Evolutionary conservation across 2,888 invertebrate species (phyloP), one percentile per base, ranked within the genome.

Genomic region (Stratiomys singularior): DNA sequence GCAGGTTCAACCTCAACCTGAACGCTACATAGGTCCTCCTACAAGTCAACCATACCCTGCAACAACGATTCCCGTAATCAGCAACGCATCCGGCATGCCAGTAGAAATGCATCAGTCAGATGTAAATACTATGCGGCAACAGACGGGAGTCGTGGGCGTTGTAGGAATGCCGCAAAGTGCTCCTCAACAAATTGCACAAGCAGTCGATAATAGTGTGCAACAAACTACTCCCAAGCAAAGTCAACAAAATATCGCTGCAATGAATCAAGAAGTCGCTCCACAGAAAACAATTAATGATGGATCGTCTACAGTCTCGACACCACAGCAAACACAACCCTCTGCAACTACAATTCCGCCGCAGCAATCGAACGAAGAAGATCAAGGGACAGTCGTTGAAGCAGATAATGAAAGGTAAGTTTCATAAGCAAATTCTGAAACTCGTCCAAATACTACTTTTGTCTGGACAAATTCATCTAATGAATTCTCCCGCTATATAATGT

Each of bases 331-430:
- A 88, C 88, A 85, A 88, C 88, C 85, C 88, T 88, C 82, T 85
- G 88, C 83, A 88, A 88, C 79, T 85, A 88, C 56, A 78, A 76
- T 64, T 79, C 63, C 83, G 88, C 88, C 82, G 88, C 89, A 88
- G 88, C 78, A 76, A 52, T 15, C 37, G n/a, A 76, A n/a, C 27
- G 74, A 69, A 7, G 74, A 77, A 88, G 87, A 86, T 83, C 80
- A 89, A 89, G 81, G 88, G 88, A 82, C 88, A 89, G 13, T 89
- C 23, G 7, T 85, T 82, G 86, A 87, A 83, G 84, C 86, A 82
- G 87, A 87, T 84, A 87, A 85, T 86, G 87, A 87, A 86, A 87
- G 87, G 87, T 87, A 18, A 13, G 52, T 52, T 52, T 52, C 18
- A 18, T 4, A 52, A 52, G 2, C 15, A 9, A 9, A 4, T 52